Evolutionary conservation across 2,888 invertebrate species (phyloP).

Genomic region (Cyclophora punctaria): DNA sequence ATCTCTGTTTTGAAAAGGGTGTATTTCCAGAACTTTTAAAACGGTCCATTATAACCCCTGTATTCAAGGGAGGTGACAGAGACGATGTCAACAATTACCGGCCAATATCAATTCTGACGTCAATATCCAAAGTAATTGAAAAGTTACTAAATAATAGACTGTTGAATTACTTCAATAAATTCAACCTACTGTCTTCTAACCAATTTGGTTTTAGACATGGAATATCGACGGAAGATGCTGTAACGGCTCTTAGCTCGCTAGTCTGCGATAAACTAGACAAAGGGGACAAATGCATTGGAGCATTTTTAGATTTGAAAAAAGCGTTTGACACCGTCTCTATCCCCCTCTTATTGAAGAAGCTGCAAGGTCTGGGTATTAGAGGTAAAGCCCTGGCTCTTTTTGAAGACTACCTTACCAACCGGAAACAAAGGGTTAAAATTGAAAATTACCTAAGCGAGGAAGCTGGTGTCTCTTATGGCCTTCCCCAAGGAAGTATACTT

Average conservation of each 20-base stretch:
- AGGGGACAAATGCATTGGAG: neutral
- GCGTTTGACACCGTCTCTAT: neutral
- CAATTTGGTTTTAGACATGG: neutral
- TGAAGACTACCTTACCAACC: neutral
- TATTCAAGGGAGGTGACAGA: slow-evolving; percentile 6
- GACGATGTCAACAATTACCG: slow-evolving; percentile 9
- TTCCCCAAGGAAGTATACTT: neutral
- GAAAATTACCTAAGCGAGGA: neutral
- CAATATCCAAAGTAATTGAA: slow-evolving; percentile 7
- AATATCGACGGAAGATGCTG: neutral
- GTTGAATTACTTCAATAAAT: neutral
- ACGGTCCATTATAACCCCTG: slow-evolving; percentile 5
- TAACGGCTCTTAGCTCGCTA: neutral
- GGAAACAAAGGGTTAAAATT: neutral
- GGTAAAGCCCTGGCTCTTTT: neutral
- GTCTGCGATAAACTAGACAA: neutral
- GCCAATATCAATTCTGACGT: slow-evolving; percentile 9
- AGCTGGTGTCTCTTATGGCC: neutral
- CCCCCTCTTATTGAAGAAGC: neutral
- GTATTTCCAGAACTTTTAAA: slow-evolving; percentile 5
- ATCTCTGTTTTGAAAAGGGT: slow-evolving; percentile 2
- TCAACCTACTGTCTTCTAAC: neutral
- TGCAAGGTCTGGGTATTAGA: neutral
- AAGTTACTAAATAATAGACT: slow-evolving; percentile 3
- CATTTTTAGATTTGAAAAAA: neutral